These are phyloP conservation scores for Heterocephalus glaber DNA, from an alignment of 2,113 vertebrate genomes.

Conservation along the genomic window DNA sequence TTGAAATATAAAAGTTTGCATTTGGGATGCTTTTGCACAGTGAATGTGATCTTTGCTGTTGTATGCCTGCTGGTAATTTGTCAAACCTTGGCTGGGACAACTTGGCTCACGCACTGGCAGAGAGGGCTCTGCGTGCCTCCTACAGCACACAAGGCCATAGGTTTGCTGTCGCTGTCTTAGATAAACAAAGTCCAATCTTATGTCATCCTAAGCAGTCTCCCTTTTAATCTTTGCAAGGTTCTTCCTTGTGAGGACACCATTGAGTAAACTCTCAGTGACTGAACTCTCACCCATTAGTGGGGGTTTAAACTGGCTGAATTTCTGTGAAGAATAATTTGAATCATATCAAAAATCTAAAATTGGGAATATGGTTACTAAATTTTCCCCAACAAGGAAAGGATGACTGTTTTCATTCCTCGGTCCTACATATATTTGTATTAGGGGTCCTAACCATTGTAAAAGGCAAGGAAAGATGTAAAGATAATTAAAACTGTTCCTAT, in stretches of 20 bases:
- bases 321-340: conserved; percentile 34
- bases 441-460: not conserved
- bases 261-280: not conserved
- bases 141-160: not conserved
- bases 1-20: not conserved
- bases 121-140: not conserved
- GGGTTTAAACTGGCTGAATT: not conserved
- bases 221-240: not conserved
- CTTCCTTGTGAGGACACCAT: not conserved
- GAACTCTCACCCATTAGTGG: not conserved
- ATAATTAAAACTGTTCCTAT: not conserved
- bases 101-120: not conserved
- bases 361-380: not conserved
- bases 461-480: not conserved
- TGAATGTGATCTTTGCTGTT: not conserved
- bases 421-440: not conserved
- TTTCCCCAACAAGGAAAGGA: not conserved
- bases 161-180: not conserved
- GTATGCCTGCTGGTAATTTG: not conserved
- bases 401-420: not conserved
- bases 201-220: not conserved
- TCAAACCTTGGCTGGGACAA: not conserved
- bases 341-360: not conserved
- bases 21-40: not conserved
- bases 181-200: not conserved